Percentiles rank a stretch among this genome's conserved stretches.
Evolutionary conservation across 1,140 invertebrate species (phyloP).

Genomic region (Nephila pilipes): DNA sequence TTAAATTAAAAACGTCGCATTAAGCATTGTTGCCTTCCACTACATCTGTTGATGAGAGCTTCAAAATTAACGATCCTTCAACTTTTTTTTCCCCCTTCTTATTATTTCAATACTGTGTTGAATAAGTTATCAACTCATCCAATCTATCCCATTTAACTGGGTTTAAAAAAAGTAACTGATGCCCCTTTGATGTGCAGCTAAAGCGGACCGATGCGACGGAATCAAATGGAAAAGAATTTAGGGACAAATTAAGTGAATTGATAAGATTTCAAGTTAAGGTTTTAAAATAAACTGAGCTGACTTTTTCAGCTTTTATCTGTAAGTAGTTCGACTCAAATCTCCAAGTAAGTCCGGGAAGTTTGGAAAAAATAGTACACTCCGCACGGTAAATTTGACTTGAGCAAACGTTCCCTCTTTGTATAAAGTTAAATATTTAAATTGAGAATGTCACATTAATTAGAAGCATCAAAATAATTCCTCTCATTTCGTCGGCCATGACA

Average conservation of each 20-base stretch:
- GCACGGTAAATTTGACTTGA: slow-evolving; percentile 65
- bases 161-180: not conserved
- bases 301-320: slow-evolving; percentile 70
- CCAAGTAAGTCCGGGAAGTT: not conserved
- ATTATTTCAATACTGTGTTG: not conserved
- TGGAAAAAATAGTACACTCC: slow-evolving; percentile 34
- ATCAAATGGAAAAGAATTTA: slow-evolving; percentile 74
- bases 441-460: slow-evolving; percentile 72
- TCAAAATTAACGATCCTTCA: not conserved
- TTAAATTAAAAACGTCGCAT: not conserved
- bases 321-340: slow-evolving; percentile 54
- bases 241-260: slow-evolving; percentile 73
- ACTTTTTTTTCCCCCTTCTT: not conserved
- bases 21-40: not conserved
- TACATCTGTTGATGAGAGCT: not conserved
- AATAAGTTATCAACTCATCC: slow-evolving; percentile 50
- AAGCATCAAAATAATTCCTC: slow-evolving; percentile 66
- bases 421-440: slow-evolving; percentile 77
- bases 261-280: slow-evolving; percentile 66
- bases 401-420: slow-evolving; percentile 72
- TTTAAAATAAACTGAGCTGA: slow-evolving; percentile 58
- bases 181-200: slow-evolving; percentile 65
- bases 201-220: slow-evolving; percentile 11
- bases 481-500: slow-evolving; percentile 43
- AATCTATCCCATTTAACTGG: not conserved